Conservation (phyloP, 2,113 vertebrate species). For the Lycaon pictus region DNA sequence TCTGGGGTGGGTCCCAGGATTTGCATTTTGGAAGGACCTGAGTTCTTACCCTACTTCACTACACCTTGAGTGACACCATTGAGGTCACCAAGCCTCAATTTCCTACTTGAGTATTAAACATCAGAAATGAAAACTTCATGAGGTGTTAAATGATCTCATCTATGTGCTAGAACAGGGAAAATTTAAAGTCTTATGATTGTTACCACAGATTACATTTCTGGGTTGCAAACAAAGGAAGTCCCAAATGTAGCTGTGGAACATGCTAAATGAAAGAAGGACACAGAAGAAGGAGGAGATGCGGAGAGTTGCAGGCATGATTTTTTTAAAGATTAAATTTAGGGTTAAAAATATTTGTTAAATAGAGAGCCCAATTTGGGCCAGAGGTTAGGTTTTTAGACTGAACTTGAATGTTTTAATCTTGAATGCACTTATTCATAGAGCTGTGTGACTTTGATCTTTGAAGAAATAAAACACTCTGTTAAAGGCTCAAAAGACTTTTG, state of each 20-base stretch:
- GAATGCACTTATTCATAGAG: constrained; percentile 55
- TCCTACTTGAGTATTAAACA: constrained; percentile 47
- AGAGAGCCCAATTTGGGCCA: constrained; percentile 40
- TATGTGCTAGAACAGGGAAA: neutral
- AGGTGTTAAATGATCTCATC: constrained; percentile 11
- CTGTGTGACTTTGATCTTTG: constrained; percentile 60
- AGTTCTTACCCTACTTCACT: constrained; percentile 5
- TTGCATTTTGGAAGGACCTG: neutral
- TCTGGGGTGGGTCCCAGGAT: neutral
- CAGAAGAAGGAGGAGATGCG: neutral
- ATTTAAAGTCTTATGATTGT: constrained; percentile 1
- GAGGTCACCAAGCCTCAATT: neutral
- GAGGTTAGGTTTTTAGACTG: constrained; percentile 64
- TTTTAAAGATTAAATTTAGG: neutral
- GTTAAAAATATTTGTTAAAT: constrained; percentile 55
- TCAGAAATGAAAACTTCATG: neutral
- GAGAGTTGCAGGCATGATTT: neutral
- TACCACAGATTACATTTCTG: constrained; percentile 43
- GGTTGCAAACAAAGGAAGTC: constrained; percentile 32
- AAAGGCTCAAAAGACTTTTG: constrained; percentile 61
- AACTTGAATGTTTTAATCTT: constrained; percentile 60
- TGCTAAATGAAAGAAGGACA: neutral
- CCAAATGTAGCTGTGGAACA: constrained; percentile 22
- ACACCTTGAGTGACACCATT: constrained; percentile 30
- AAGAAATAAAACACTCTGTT: constrained; percentile 60